phyloP scores from a whole-genome alignment of 1,140 invertebrate genomes.

The Ips nitidus region DNA sequence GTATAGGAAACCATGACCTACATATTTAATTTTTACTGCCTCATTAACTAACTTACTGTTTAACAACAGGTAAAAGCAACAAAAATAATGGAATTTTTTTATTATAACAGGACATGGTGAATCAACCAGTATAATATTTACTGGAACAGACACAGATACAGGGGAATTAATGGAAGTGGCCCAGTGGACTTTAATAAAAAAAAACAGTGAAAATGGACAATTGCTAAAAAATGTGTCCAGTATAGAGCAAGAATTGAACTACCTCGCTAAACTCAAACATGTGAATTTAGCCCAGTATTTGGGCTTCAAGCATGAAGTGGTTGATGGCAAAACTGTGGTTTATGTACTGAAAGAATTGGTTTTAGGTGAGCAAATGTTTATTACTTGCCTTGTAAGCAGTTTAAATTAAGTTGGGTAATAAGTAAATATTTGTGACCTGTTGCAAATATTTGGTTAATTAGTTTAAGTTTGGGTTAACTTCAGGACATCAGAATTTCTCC shows the following conservation, averaged over 20 bases:
- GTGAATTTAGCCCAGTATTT: conserved; percentile 72
- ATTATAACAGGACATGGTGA: conserved; percentile 60
- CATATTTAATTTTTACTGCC: too few species aligned
- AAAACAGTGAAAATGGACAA: conserved; percentile 49
- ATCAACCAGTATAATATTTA: conserved; percentile 68
- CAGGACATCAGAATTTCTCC: not conserved
- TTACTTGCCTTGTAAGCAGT: not conserved
- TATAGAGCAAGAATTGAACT: conserved; percentile 73
- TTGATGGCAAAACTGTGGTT: conserved; percentile 57
- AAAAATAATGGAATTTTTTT: not conserved
- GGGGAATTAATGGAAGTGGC: conserved; percentile 69
- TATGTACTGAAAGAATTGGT: conserved; percentile 70
- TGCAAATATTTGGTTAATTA: not conserved
- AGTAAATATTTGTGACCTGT: not conserved
- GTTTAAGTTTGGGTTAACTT: too few species aligned
- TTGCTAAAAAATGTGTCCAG: conserved; percentile 60
- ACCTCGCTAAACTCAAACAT: conserved; percentile 68
- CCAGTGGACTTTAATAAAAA: conserved; percentile 62
- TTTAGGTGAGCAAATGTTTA: not conserved
- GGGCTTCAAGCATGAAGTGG: conserved; percentile 64
- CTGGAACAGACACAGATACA: conserved; percentile 65
- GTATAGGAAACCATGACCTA: too few species aligned
- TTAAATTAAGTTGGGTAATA: not conserved
- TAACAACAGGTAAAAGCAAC: too few species aligned
- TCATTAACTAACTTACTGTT: too few species aligned